A percentile compares a stretch with the other conserved stretches of the same genome.
Conservation (phyloP, 2,888 invertebrate genomes). For the Spialia ferax region DNA sequence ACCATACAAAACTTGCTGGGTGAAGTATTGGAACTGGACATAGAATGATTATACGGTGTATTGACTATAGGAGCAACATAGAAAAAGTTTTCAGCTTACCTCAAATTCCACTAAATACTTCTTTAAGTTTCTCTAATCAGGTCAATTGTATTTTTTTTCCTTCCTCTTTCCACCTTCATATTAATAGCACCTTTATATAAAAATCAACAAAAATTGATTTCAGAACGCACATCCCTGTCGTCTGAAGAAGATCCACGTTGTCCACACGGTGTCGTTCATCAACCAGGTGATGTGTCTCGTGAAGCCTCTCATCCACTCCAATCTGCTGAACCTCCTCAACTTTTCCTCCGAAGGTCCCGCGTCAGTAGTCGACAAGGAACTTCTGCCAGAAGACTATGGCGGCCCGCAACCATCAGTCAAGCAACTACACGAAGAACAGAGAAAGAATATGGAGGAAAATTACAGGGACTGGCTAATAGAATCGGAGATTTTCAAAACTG, state of each 20-base stretch:
- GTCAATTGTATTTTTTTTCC: too few relatives aligned
- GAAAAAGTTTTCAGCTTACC: too few relatives aligned
- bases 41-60: too few relatives aligned
- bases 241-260: constrained; percentile 88
- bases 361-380: constrained; percentile 74
- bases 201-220: constrained; percentile 42
- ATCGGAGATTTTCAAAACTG: constrained; percentile 84
- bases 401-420: constrained; percentile 85
- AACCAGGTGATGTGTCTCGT: constrained; percentile 90
- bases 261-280: constrained; percentile 89
- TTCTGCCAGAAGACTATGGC: constrained; percentile 87
- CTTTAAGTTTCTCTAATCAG: too few relatives aligned
- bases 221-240: constrained; percentile 90
- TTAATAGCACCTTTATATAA: background rate
- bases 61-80: too few relatives aligned
- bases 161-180: too few relatives aligned
- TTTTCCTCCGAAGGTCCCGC: constrained; percentile 84
- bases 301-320: constrained; percentile 88
- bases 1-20: too few relatives aligned
- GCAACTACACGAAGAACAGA: constrained; percentile 85
- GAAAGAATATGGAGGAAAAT: constrained; percentile 84
- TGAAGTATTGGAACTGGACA: too few relatives aligned
- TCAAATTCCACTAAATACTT: too few relatives aligned
- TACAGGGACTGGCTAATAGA: constrained; percentile 89
- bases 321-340: constrained; percentile 87